Evolutionary conservation across 2,113 vertebrate genomes (phyloP).

Genomic region (Leucopsar rothschildi): DNA sequence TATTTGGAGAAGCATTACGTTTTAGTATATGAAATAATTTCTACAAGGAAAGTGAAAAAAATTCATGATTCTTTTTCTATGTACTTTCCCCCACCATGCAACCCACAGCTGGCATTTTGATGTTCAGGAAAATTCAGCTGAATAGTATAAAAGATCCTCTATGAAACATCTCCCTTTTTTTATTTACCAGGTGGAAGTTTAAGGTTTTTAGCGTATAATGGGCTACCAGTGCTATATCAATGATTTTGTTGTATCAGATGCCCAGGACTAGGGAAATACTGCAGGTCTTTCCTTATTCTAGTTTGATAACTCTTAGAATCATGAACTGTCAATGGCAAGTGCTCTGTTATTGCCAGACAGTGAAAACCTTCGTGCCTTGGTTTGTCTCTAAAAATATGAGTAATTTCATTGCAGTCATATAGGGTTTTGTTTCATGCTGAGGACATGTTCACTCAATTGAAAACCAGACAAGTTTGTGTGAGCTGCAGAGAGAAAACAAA

Average conservation of each 20-base stretch:
- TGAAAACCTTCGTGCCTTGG: not conserved
- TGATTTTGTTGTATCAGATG: not conserved
- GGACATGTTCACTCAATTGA: not conserved
- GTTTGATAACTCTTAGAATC: not conserved
- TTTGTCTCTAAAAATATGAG: not conserved
- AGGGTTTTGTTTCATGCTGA: not conserved
- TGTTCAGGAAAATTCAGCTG: not conserved
- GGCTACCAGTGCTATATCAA: not conserved
- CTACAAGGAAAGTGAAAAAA: not conserved
- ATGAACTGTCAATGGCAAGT: not conserved
- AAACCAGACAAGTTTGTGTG: not conserved
- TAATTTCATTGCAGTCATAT: not conserved
- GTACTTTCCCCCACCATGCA: not conserved
- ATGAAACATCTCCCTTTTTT: not conserved
- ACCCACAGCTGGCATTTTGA: not conserved
- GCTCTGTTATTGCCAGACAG: not conserved
- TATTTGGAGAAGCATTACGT: not conserved
- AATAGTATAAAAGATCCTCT: not conserved
- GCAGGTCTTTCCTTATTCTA: not conserved
- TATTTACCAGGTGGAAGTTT: not conserved
- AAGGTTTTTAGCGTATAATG: not conserved
- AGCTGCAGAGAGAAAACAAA: not conserved
- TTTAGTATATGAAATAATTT: not conserved
- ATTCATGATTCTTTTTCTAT: not conserved
- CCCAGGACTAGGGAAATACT: not conserved